Conservation (phyloP, 2,113 vertebrate species). For the Coptodon rendalli region DNA sequence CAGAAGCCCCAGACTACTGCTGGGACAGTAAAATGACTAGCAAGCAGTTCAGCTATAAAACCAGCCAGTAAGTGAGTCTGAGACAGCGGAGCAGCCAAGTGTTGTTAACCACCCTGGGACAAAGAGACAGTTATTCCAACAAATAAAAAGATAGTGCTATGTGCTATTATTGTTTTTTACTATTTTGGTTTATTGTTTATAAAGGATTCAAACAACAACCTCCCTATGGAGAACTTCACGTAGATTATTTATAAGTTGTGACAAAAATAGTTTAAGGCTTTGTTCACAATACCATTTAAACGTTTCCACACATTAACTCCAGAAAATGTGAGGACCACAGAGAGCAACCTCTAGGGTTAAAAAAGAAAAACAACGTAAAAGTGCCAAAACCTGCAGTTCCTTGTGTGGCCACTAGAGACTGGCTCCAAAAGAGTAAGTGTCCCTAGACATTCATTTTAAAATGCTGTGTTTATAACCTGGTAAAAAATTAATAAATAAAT, state of each 20-base stretch:
- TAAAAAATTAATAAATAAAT: not conserved
- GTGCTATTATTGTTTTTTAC: too few relatives aligned
- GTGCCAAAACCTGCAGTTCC: not conserved
- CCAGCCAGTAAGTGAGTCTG: not conserved
- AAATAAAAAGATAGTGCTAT: not conserved
- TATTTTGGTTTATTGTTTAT: not conserved
- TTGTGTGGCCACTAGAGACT: not conserved
- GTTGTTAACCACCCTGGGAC: not conserved
- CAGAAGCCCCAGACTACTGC: not conserved
- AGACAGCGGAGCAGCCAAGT: not conserved
- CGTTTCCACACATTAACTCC: not conserved
- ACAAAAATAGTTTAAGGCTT: not conserved
- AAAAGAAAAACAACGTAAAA: not conserved
- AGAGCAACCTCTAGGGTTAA: not conserved
- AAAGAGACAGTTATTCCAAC: not conserved
- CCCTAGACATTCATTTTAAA: not conserved
- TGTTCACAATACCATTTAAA: not conserved
- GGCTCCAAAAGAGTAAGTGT: not conserved
- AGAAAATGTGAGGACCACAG: not conserved
- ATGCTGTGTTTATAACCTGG: not conserved
- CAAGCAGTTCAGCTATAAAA: not conserved
- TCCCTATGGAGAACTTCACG: not conserved
- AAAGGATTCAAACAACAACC: not conserved
- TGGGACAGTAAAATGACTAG: not conserved
- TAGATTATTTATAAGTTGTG: not conserved